Conservation (phyloP, 1,140 invertebrate species). For the Pararge aegeria region DNA sequence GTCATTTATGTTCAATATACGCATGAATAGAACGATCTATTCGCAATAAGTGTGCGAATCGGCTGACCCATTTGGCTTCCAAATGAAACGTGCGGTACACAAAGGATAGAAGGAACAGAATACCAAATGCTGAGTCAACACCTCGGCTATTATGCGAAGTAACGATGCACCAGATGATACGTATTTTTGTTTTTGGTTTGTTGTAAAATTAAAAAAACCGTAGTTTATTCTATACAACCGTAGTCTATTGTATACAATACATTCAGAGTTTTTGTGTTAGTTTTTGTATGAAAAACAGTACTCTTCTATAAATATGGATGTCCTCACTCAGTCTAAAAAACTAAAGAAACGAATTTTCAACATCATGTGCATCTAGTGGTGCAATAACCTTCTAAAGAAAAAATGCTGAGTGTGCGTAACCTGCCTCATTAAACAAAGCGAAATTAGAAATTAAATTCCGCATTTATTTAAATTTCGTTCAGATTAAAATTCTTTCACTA, state of each 20-base stretch:
- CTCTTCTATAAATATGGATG: not conserved
- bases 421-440: not conserved
- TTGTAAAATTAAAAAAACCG: constrained; percentile 14
- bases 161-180: constrained; percentile 26
- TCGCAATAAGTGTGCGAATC: constrained; percentile 44
- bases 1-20: constrained; percentile 12
- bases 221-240: not conserved
- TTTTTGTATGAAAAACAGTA: not conserved
- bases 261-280: not conserved
- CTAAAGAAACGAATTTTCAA: no score
- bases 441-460: not conserved
- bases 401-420: no score
- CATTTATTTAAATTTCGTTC: not conserved
- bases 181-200: constrained; percentile 15
- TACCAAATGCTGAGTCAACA: constrained; percentile 59
- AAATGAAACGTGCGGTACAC: constrained; percentile 62
- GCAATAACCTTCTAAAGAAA: no score
- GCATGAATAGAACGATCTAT: constrained; percentile 36
- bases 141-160: constrained; percentile 42
- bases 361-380: no score
- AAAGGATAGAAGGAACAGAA: constrained; percentile 57
- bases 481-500: not conserved
- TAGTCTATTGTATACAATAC: not conserved
- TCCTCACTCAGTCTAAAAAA: not conserved
- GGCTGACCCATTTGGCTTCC: constrained; percentile 66